These are phyloP conservation scores for Eristalis pertinax DNA, from an alignment of 2,888 invertebrate species.

Conservation along the genomic window DNA sequence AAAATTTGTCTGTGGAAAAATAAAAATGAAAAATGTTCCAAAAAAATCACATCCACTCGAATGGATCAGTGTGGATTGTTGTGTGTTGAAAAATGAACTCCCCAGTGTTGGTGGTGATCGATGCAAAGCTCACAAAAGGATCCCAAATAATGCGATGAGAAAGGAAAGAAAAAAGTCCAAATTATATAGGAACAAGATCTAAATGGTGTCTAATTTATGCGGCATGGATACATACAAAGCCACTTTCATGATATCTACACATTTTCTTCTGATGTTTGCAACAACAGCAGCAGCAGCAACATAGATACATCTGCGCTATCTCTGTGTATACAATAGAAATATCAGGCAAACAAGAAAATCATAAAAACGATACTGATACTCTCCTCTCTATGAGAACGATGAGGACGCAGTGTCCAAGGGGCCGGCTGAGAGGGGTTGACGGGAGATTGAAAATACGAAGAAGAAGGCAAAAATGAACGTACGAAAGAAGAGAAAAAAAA, in stretches of 20 bases:
- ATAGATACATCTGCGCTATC: conserved; percentile 68
- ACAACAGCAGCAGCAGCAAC: conserved; percentile 28
- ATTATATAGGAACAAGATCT: neutral
- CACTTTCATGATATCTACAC: conserved; percentile 30
- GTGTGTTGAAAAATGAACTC: conserved; percentile 11
- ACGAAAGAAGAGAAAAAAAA: conserved; percentile 24
- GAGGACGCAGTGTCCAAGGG: neutral
- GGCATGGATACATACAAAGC: conserved; percentile 34
- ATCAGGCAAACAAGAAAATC: conserved; percentile 70
- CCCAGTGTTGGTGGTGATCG: conserved; percentile 6
- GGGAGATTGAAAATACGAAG: conserved; percentile 1
- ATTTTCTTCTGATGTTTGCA: conserved; percentile 47
- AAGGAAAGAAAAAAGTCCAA: neutral
- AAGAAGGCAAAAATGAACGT: conserved; percentile 33
- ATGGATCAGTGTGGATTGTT: neutral
- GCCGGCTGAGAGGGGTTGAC: neutral
- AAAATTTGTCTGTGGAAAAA: conserved; percentile 53
- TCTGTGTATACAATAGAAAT: conserved; percentile 70
- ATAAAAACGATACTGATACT: conserved; percentile 66
- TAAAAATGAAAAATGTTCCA: neutral
- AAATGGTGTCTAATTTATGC: conserved; percentile 50
- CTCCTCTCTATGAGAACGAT: conserved; percentile 19
- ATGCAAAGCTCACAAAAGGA: neutral
- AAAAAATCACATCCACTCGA: neutral
- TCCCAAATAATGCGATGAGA: neutral